These are phyloP conservation scores for Callitettix versicolor DNA, from an alignment of 1,140 invertebrate species.

Conservation along the genomic window DNA sequence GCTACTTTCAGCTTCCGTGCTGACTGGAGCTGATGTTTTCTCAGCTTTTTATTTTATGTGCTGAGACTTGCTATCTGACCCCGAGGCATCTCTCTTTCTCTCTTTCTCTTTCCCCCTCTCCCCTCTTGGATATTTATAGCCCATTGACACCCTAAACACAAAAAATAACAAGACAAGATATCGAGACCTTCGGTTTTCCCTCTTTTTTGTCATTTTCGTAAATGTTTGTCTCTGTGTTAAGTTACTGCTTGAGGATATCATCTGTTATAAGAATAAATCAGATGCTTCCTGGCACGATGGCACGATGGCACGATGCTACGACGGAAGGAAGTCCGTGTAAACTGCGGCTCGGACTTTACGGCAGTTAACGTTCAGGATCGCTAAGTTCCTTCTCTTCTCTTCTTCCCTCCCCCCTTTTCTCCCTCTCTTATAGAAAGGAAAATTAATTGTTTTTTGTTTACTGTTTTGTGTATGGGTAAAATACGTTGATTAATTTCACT, in stretches of 20 bases:
- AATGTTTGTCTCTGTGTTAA: background rate
- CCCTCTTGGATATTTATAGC: conserved; percentile 4
- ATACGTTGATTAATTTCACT: too few relatives aligned
- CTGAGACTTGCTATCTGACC: too few relatives aligned
- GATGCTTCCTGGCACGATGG: background rate
- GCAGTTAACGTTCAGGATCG: too few relatives aligned
- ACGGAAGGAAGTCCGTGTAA: conserved; percentile 7
- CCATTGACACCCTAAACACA: conserved; percentile 1
- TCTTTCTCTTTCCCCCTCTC: background rate
- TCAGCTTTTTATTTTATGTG: background rate
- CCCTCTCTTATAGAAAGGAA: too few relatives aligned
- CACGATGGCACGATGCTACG: too few relatives aligned
- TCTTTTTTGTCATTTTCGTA: conserved; percentile 1
- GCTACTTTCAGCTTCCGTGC: too few relatives aligned
- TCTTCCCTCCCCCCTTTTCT: too few relatives aligned
- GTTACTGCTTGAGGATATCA: background rate
- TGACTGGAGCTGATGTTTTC: too few relatives aligned
- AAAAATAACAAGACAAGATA: background rate
- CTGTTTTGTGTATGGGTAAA: too few relatives aligned
- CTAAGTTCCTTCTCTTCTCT: too few relatives aligned
- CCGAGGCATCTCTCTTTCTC: background rate
- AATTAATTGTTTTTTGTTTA: too few relatives aligned
- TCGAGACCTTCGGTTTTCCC: conserved; percentile 7
- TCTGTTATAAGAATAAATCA: conserved; percentile 8
- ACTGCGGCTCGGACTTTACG: background rate